These are phyloP conservation scores for Cephus spinipes DNA, from an alignment of 2,888 invertebrate species.

Conservation along the genomic window DNA sequence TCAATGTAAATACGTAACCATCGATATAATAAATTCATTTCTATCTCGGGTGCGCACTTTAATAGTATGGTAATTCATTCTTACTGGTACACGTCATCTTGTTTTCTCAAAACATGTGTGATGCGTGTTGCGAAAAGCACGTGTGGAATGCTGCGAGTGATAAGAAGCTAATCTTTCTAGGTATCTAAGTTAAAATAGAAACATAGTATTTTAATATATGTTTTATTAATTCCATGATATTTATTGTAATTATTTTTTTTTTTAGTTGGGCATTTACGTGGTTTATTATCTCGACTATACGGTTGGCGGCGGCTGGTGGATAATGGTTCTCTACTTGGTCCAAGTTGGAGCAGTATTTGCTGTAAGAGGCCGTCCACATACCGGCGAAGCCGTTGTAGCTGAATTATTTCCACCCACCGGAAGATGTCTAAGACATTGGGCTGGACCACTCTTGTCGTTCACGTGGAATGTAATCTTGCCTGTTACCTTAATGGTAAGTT, in stretches of 20 bases:
- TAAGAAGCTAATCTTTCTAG: not conserved
- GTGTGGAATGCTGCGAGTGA: not conserved
- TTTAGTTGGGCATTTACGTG: conserved; percentile 80
- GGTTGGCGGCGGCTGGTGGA: conserved; percentile 89
- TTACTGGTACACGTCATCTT: not conserved
- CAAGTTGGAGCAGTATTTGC: conserved; percentile 87
- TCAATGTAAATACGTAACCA: not conserved
- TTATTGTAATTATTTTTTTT: conserved; percentile 34
- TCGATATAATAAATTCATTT: not conserved
- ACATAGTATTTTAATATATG: not conserved
- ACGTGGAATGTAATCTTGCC: conserved; percentile 91
- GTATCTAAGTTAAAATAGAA: not conserved
- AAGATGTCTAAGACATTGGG: conserved; percentile 69
- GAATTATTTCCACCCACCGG: conserved; percentile 71
- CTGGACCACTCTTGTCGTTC: conserved; percentile 81
- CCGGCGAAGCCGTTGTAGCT: conserved; percentile 79
- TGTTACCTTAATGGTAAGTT: conserved; percentile 80
- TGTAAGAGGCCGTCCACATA: conserved; percentile 87
- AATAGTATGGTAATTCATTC: not conserved
- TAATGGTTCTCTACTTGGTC: conserved; percentile 81
- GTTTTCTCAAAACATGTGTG: not conserved
- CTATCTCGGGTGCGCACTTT: no score
- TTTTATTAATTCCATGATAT: not conserved
- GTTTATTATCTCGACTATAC: conserved; percentile 89
- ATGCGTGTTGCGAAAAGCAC: not conserved